Conservation (phyloP, 1,140 invertebrate genomes). For the Drosophila busckii region DNA sequence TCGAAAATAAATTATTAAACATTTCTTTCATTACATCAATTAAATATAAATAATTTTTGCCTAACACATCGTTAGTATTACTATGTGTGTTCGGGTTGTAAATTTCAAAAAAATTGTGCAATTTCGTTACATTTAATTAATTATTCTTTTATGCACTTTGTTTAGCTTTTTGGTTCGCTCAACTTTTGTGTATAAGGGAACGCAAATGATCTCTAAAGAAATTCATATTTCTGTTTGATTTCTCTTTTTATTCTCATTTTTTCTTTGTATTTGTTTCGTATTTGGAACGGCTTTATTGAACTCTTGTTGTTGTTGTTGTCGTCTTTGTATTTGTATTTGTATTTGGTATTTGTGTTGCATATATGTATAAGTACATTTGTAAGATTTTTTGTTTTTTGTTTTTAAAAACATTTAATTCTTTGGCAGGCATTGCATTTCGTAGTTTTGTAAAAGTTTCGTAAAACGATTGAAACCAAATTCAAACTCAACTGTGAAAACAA, state of each 20-base stretch:
- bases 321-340: conserved; percentile 13
- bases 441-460: conserved; percentile 74
- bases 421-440: conserved; percentile 78
- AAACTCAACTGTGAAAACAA: conserved; percentile 28
- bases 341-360: conserved; percentile 50
- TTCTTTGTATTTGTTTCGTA: conserved; percentile 42
- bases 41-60: conserved; percentile 68
- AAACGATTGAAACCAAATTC: conserved; percentile 46
- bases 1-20: conserved; percentile 69
- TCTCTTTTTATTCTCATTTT: conserved; percentile 28
- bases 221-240: conserved; percentile 49
- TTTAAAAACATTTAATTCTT: conserved; percentile 73
- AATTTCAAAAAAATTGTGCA: no score
- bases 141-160: no score
- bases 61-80: no score
- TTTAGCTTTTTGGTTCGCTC: conserved; percentile 8
- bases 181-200: conserved; percentile 62
- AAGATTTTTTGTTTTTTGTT: conserved; percentile 35
- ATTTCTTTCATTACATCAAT: conserved; percentile 69
- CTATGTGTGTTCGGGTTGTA: no score
- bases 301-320: conserved; percentile 68
- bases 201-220: conserved; percentile 67
- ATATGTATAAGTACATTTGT: conserved; percentile 67
- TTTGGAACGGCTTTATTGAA: conserved; percentile 79
- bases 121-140: no score